phyloP scores from a whole-genome alignment of 2,888 invertebrate genomes.

The Mimumesa dahlbomi region DNA sequence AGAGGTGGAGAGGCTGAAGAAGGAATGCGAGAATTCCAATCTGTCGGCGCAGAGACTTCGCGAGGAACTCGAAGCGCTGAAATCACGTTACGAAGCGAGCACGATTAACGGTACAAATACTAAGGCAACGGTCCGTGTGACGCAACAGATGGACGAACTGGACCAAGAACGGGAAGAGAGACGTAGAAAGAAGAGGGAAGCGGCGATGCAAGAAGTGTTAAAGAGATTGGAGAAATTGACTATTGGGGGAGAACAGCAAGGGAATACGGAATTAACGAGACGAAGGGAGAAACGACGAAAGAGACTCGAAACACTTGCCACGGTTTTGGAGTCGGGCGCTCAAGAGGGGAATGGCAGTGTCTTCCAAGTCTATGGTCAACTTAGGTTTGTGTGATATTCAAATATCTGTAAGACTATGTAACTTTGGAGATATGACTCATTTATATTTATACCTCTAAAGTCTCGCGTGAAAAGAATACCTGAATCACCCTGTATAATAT shows the following conservation, averaged over 20 bases:
- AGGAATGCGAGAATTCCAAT: slow-evolving; percentile 73
- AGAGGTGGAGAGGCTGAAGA: slow-evolving; percentile 69
- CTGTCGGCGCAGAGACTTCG: slow-evolving; percentile 71
- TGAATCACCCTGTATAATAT: no score
- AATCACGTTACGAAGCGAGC: slow-evolving; percentile 58
- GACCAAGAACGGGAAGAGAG: slow-evolving; percentile 72
- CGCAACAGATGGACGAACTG: slow-evolving; percentile 46
- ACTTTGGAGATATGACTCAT: no score
- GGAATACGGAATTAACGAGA: slow-evolving; percentile 71
- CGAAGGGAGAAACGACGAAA: slow-evolving; percentile 72
- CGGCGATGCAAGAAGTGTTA: slow-evolving; percentile 76
- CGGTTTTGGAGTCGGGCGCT: slow-evolving; percentile 74
- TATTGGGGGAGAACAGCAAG: slow-evolving; percentile 77
- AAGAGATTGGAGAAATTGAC: slow-evolving; percentile 75
- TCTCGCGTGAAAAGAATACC: no score
- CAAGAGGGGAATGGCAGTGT: slow-evolving; percentile 75
- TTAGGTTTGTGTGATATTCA: slow-evolving; percentile 60
- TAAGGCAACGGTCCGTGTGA: slow-evolving; percentile 14
- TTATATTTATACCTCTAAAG: no score
- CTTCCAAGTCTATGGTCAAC: slow-evolving; percentile 78
- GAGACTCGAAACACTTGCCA: slow-evolving; percentile 72
- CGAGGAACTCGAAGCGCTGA: slow-evolving; percentile 69
- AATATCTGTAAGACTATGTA: not conserved
- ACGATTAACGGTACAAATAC: not conserved
- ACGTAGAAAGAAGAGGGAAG: slow-evolving; percentile 72